These are phyloP conservation scores for Dreissena polymorpha DNA, from an alignment of 1,140 invertebrate genomes.

Conservation along the genomic window DNA sequence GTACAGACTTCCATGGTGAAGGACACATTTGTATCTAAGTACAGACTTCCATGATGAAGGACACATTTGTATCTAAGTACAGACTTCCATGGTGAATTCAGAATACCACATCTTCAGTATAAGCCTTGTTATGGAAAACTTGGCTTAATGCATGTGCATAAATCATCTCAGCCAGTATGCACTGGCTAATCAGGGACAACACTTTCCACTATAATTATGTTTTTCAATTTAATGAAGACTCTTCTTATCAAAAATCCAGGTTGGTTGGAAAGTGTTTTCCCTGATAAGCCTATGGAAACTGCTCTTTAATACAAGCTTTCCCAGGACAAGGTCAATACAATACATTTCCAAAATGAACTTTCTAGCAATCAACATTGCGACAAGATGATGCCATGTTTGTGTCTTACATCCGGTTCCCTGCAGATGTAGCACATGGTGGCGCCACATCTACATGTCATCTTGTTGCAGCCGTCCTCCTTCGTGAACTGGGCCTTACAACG, in stretches of 20 bases:
- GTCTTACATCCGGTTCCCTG: conserved; percentile 78
- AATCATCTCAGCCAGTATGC: no score
- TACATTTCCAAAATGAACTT: neutral
- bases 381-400: neutral
- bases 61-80: neutral
- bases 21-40: neutral
- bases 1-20: neutral
- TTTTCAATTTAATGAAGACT: no score
- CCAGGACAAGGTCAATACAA: neutral
- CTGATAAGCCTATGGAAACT: no score
- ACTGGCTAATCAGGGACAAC: no score
- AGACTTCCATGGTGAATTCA: neutral
- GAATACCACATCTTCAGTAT: neutral
- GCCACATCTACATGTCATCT: conserved; percentile 86
- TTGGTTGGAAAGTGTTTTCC: no score
- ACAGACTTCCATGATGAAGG: neutral
- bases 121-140: no score
- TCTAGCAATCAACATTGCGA: neutral
- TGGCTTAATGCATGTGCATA: no score
- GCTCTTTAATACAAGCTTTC: neutral
- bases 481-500: conserved; percentile 83
- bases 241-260: no score
- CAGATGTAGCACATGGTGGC: conserved; percentile 87
- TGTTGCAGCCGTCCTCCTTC: conserved; percentile 86
- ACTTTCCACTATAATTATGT: no score